A percentile compares a stretch with the other conserved stretches of the same genome.
These are phyloP conservation scores for Nasonia longicornis DNA, from an alignment of 1,140 invertebrate species.

Conservation along the genomic window DNA sequence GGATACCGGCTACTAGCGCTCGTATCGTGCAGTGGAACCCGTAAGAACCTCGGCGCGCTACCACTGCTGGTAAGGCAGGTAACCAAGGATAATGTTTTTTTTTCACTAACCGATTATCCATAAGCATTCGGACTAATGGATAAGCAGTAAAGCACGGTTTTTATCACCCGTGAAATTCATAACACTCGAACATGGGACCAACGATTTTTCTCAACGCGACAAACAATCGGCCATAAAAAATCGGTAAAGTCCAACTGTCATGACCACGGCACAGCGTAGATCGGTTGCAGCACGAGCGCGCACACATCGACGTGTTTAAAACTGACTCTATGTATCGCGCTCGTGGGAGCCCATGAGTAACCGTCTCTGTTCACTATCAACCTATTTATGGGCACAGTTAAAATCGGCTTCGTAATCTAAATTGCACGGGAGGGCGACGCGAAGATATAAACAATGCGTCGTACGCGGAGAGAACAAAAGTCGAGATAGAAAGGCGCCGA, in stretches of 20 bases:
- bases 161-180: not conserved
- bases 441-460: slow-evolving; percentile 36
- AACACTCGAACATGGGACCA: too few relatives aligned
- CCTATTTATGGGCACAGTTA: slow-evolving; percentile 35
- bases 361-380: slow-evolving; percentile 3
- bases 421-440: slow-evolving; percentile 6
- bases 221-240: not conserved
- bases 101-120: too few relatives aligned
- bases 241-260: not conserved
- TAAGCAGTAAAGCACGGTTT: not conserved
- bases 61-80: slow-evolving; percentile 32
- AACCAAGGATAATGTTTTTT: not conserved
- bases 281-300: slow-evolving; percentile 9
- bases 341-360: slow-evolving; percentile 29
- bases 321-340: not conserved
- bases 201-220: not conserved
- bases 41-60: not conserved
- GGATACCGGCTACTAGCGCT: slow-evolving; percentile 14
- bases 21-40: not conserved
- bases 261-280: not conserved
- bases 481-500: not conserved
- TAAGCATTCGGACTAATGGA: not conserved
- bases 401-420: slow-evolving; percentile 34
- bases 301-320: slow-evolving; percentile 25
- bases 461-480: not conserved